Evolutionary conservation across 2,113 vertebrate genomes (phyloP), one percentile per base, ranked within the genome.

Genomic region (Oryctolagus cuniculus): DNA sequence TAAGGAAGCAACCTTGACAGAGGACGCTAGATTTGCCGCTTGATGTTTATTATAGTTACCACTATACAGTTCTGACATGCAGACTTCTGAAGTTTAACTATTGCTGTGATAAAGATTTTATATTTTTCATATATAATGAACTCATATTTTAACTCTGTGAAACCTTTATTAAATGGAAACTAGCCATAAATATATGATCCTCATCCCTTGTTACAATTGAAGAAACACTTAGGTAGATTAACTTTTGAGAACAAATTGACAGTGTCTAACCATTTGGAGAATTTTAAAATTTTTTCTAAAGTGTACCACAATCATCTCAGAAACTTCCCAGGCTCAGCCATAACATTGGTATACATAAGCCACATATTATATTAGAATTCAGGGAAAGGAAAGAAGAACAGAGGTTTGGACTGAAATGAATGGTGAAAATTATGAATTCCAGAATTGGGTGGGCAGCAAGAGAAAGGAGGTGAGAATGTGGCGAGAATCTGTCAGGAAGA

Each of bases 81-180:
- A 80, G 55, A 61, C 6, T 72, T 82, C 25, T 61, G 29, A 89
- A 74, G 61, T 64, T 87, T 44, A 77, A 81, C 29, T 34, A 53
- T 44, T 44, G 44, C 4, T 27, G 2, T 66, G 22, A 64, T 38
- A 16, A 78, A 53, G 3, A 87, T 63, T 66, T 1, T 1, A 36
- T 72, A 44, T 25, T 80, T 78, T 73, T 80, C 31, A n/a, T 44
- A 77, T 8, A 72, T 77, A 2, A 3, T 86, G 31, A 55, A 34
- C 61, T 74, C 73, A 72, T 6, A 63, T 75, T 89, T 95, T 66
- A 93, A 90, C 53, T 87, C 74, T 87, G 61, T 44, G 19, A 44
- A 49, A 93, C 5, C 7, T 72, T 83, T 53, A 79, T 44, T 13
- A 70, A 93, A 82, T 81, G 25, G n/a, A 79, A 87, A 78, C 2